phyloP scores from a whole-genome alignment of 2,797 vertebrate genomes.

The Aulostomus chinensis region DNA sequence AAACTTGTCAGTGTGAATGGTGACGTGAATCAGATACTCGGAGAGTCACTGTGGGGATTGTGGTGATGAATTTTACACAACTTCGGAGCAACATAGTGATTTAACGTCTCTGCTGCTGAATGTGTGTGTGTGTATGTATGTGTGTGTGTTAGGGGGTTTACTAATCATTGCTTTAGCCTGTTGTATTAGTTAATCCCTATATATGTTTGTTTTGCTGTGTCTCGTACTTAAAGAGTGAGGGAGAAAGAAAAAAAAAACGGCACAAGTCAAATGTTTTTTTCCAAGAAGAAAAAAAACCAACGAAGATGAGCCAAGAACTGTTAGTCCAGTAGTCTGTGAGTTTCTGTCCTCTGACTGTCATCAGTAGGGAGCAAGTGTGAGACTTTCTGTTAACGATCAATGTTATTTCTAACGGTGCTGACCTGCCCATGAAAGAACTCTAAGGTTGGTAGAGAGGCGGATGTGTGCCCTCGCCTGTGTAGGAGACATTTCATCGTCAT shows the following conservation, averaged over 20 bases:
- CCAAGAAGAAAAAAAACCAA: slow-evolving; percentile 4
- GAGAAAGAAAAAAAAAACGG: slow-evolving; percentile 14
- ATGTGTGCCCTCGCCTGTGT: no score
- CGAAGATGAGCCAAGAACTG: no score
- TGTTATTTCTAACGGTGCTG: no score
- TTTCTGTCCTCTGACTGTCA: no score
- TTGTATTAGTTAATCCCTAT: slow-evolving; percentile 49
- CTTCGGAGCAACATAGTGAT: slow-evolving; percentile 23
- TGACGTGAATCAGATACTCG: no score
- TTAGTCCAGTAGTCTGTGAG: slow-evolving; percentile 40
- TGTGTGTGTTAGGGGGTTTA: no score
- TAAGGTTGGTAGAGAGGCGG: no score
- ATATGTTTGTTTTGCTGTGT: slow-evolving; percentile 50
- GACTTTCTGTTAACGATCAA: no score
- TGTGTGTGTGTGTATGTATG: slow-evolving; percentile 8
- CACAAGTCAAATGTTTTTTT: slow-evolving; percentile 32
- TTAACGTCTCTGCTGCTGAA: slow-evolving; percentile 24
- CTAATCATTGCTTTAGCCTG: slow-evolving; percentile 51
- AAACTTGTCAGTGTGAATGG: slow-evolving; percentile 28
- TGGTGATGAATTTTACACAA: no score
- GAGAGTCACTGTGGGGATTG: no score
- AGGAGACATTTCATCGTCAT: slow-evolving; percentile 37
- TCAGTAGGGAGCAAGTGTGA: no score
- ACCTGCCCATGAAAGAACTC: slow-evolving; percentile 12
- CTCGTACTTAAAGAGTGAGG: slow-evolving; percentile 42